Percentiles rank a stretch among this genome's conserved stretches.
phyloP scores from a whole-genome alignment of 2,888 invertebrate genomes.

The Chaitophorus viminalis region DNA sequence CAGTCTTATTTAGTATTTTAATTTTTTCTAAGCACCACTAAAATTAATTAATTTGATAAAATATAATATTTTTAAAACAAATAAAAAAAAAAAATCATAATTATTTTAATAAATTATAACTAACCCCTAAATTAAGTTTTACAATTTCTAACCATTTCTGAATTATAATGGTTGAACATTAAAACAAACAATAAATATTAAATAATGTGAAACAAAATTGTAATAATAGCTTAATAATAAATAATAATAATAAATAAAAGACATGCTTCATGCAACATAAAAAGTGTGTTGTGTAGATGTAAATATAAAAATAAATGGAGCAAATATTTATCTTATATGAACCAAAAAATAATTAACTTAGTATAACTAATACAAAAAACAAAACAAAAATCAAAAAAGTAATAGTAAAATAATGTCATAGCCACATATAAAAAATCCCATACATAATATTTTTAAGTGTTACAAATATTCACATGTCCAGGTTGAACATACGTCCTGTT shows the following conservation, averaged over 20 bases:
- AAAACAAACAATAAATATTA: conserved; percentile 1
- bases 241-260: conserved; percentile 26
- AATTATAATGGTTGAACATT: not conserved
- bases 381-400: conserved; percentile 1
- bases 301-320: not conserved
- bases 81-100: not conserved
- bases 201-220: not conserved
- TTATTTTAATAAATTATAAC: not conserved
- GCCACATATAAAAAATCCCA: not conserved
- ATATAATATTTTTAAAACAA: conserved; percentile 8
- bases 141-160: not conserved
- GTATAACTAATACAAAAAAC: not conserved
- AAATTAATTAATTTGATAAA: conserved; percentile 10
- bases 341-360: not conserved
- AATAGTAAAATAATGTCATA: conserved; percentile 8
- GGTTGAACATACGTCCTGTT: conserved; percentile 66
- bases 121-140: not conserved
- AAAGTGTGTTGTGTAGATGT: not conserved
- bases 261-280: conserved; percentile 35
- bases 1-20: not conserved
- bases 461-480: conserved; percentile 57
- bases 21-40: not conserved
- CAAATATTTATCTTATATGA: not conserved
- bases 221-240: not conserved
- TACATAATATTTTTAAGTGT: conserved; percentile 25